These are phyloP conservation scores for Myotis brandtii DNA, from an alignment of 2,113 vertebrate species.

Conservation along the genomic window DNA sequence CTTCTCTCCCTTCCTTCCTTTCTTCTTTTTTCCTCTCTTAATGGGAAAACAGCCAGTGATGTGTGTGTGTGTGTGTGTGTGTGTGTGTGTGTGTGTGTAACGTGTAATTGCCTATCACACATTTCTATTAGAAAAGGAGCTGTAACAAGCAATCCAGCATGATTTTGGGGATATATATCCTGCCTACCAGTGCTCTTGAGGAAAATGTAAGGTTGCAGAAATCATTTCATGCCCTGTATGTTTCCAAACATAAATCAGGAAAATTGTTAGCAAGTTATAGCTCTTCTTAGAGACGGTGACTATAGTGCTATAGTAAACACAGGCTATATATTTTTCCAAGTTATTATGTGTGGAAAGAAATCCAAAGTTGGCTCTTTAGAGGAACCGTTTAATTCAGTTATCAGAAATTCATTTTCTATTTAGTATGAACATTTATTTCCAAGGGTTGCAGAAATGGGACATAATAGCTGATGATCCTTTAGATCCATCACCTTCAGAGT, in stretches of 20 bases:
- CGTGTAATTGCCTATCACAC: conserved; percentile 86
- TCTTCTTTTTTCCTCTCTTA: conserved; percentile 58
- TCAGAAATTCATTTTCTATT: conserved; percentile 85
- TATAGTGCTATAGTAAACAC: conserved; percentile 85
- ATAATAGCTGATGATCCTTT: conserved; percentile 20
- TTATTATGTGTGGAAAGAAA: conserved; percentile 86
- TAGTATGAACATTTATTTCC: conserved; percentile 75
- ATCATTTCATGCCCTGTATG: conserved; percentile 91
- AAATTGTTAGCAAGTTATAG: conserved; percentile 90
- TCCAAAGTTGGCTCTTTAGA: conserved; percentile 83
- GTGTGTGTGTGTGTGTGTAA: conserved; percentile 57
- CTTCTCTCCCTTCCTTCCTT: background rate
- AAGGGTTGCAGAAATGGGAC: conserved; percentile 45
- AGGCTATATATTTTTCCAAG: conserved; percentile 86
- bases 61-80: background rate
- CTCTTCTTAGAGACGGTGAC: conserved; percentile 88
- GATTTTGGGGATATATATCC: conserved; percentile 87
- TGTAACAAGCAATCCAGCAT: conserved; percentile 84
- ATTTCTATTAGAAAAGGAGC: conserved; percentile 86
- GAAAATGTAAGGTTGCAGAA: conserved; percentile 89
- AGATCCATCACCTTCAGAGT: background rate
- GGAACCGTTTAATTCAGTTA: conserved; percentile 83
- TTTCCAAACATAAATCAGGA: conserved; percentile 92
- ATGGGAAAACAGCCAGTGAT: conserved; percentile 82
- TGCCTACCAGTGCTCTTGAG: conserved; percentile 86